Evolutionary conservation across 2,797 vertebrate species (phyloP).

Genomic region (Fundulus diaphanus): DNA sequence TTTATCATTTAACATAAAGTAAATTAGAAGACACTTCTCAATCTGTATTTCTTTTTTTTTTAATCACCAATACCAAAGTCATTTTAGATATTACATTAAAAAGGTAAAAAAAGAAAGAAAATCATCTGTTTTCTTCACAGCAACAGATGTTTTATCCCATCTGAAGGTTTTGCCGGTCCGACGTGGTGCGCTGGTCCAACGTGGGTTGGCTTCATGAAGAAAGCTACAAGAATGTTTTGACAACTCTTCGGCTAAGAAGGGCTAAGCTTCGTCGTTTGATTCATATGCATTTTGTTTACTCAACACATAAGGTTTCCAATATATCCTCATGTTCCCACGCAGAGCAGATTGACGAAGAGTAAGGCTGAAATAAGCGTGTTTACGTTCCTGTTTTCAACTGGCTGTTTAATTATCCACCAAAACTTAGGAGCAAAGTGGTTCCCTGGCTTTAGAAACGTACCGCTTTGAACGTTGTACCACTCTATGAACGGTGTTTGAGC

Average conservation of each 20-base stretch:
- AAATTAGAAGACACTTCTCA: neutral
- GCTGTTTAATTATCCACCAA: neutral
- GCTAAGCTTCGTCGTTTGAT: neutral
- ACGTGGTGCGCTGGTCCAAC: neutral
- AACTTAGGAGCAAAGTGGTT: no score
- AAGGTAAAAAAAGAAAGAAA: constrained; percentile 1
- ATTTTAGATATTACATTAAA: neutral
- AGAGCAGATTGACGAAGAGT: neutral
- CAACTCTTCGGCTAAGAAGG: neutral
- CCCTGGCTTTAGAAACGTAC: neutral
- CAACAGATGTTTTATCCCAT: neutral
- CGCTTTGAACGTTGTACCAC: neutral
- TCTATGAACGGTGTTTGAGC: neutral
- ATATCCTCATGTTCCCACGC: neutral
- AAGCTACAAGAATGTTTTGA: neutral
- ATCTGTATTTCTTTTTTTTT: neutral
- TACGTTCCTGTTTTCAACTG: neutral
- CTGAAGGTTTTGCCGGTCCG: neutral
- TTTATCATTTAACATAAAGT: neutral
- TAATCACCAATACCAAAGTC: neutral
- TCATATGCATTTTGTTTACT: neutral
- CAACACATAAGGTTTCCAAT: neutral
- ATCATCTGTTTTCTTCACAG: no score
- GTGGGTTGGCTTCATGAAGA: neutral
- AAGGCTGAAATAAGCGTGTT: neutral